phyloP scores from a whole-genome alignment of 2,113 vertebrate genomes.

The Rostratula benghalensis region DNA sequence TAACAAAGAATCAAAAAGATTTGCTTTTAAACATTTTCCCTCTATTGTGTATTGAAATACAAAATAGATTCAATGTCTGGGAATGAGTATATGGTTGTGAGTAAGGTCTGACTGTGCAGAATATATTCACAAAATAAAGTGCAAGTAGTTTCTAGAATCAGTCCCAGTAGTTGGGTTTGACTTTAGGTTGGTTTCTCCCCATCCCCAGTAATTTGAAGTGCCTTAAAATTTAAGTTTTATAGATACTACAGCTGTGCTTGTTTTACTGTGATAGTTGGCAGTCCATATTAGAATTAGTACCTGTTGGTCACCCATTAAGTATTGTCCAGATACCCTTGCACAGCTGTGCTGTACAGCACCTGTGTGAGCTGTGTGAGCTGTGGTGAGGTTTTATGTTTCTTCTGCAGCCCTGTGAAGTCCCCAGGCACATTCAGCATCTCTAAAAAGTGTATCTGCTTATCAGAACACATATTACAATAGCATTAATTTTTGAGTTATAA shows the following conservation, averaged over 20 bases:
- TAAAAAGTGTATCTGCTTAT: background rate
- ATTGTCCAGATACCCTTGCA: background rate
- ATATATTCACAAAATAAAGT: background rate
- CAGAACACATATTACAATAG: background rate
- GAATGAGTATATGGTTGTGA: background rate
- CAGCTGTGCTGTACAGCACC: background rate
- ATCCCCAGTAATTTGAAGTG: background rate
- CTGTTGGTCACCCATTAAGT: background rate
- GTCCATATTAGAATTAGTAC: background rate
- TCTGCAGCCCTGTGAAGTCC: background rate
- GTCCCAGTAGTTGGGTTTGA: background rate
- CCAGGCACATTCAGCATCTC: background rate
- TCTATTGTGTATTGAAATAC: background rate
- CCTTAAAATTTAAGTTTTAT: background rate
- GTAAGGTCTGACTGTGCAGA: background rate
- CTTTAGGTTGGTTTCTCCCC: background rate
- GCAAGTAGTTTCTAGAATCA: background rate
- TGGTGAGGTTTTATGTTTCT: background rate
- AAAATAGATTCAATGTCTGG: background rate
- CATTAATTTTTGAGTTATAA: background rate
- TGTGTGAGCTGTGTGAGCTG: rapidly evolving
- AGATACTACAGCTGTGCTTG: background rate
- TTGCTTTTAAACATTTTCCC: background rate
- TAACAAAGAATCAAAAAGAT: background rate
- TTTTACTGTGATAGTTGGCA: background rate